Evolutionary conservation across 2,113 vertebrate species (phyloP).

Genomic region (Ptychochromis oligacanthus): DNA sequence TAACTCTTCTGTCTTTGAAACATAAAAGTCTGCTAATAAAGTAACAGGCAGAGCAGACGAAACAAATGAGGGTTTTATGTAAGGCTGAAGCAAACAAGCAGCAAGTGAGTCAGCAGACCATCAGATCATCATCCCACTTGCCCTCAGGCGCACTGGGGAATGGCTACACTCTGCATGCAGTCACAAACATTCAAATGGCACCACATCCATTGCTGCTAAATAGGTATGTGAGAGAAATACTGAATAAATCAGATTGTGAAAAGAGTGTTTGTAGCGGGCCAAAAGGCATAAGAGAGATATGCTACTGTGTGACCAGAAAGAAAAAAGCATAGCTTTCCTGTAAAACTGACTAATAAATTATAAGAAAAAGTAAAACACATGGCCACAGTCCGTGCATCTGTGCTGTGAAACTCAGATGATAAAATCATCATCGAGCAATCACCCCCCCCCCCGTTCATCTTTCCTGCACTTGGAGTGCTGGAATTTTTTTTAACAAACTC

Average conservation of each 20-base stretch:
- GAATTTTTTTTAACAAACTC: too few relatives aligned
- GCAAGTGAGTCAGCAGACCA: conserved; percentile 63
- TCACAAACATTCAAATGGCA: not conserved
- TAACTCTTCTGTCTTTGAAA: not conserved
- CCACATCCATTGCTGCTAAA: not conserved
- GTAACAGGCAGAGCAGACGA: conserved; percentile 22
- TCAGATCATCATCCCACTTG: conserved; percentile 18
- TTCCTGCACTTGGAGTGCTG: too few relatives aligned
- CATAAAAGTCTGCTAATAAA: not conserved
- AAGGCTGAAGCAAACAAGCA: not conserved
- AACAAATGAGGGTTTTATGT: conserved; percentile 52
- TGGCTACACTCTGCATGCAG: not conserved
- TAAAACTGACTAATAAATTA: not conserved
- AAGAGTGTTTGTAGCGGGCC: not conserved
- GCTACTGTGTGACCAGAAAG: not conserved
- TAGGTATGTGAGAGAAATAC: not conserved
- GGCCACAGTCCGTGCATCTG: not conserved
- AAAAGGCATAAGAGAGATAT: not conserved
- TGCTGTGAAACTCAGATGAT: not conserved
- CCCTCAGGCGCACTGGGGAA: conserved; percentile 40
- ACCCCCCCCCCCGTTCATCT: too few relatives aligned
- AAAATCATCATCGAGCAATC: not conserved
- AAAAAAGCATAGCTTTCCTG: not conserved
- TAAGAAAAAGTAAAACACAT: not conserved
- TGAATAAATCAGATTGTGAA: not conserved